Percentiles rank a stretch among this genome's conserved stretches.
phyloP scores from a whole-genome alignment of 2,888 invertebrate genomes.

The Anodontia alba region DNA sequence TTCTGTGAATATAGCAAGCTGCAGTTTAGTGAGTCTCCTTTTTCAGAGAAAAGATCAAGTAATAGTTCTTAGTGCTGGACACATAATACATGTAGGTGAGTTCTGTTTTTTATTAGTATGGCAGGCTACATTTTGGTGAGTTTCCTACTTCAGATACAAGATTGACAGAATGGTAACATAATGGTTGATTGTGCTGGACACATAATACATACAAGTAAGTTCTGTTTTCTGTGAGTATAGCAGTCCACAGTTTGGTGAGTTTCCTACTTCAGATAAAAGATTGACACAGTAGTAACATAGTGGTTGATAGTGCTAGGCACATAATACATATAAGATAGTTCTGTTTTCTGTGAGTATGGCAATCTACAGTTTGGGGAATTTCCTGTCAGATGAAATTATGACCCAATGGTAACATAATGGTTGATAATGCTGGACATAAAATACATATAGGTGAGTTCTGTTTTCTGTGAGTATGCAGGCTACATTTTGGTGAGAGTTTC shows the following conservation, averaged over 20 bases:
- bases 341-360: slow-evolving; percentile 98
- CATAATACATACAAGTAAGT: slow-evolving; percentile 97
- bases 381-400: slow-evolving; percentile 99
- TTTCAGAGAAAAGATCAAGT: slow-evolving; percentile 99
- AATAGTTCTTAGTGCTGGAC: no score
- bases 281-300: slow-evolving; percentile 99
- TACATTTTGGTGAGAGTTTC: slow-evolving; percentile 93
- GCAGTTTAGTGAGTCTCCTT: slow-evolving; percentile 98
- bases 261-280: slow-evolving; percentile 99
- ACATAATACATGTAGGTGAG: background rate
- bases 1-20: slow-evolving; percentile 99
- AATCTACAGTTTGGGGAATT: slow-evolving; percentile 98
- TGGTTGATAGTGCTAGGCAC: slow-evolving; percentile 98
- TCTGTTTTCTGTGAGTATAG: slow-evolving; percentile 98
- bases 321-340: slow-evolving; percentile 97
- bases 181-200: slow-evolving; percentile 99
- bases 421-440: no score
- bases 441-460: no score
- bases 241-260: slow-evolving; percentile 98
- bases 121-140: slow-evolving; percentile 99
- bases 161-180: slow-evolving; percentile 99
- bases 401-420: no score
- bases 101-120: slow-evolving; percentile 99
- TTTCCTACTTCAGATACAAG: slow-evolving; percentile 98
- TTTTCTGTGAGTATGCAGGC: slow-evolving; percentile 99